Percentiles rank a stretch among this genome's conserved stretches.
These are phyloP conservation scores for Chiropotes sagulatus DNA, from an alignment of 2,797 vertebrate species.

Conservation along the genomic window DNA sequence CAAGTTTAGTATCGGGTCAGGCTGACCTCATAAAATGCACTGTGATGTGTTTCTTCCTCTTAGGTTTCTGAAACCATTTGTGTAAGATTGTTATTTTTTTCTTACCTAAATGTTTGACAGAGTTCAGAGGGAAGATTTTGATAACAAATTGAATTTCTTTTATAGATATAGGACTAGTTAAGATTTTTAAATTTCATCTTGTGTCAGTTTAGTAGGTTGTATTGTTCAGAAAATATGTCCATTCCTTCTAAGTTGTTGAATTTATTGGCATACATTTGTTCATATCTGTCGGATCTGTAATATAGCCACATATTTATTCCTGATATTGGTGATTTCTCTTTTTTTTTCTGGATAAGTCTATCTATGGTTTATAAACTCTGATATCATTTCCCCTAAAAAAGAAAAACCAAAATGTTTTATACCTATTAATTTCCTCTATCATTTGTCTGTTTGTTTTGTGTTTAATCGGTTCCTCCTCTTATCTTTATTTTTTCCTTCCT, in stretches of 20 bases:
- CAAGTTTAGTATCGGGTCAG: background rate
- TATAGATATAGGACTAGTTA: background rate
- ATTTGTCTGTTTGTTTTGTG: constrained; percentile 8
- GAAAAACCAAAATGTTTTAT: background rate
- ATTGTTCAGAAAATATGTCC: background rate
- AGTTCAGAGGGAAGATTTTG: background rate
- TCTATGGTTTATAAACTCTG: background rate
- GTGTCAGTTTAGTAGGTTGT: background rate
- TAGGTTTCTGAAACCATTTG: background rate
- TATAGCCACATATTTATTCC: background rate
- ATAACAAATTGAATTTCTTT: background rate
- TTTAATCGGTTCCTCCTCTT: background rate
- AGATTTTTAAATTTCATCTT: background rate
- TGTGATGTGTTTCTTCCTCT: background rate
- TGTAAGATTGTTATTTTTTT: background rate
- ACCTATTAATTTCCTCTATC: background rate
- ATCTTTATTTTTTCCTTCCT: background rate
- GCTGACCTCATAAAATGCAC: background rate
- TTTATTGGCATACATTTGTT: background rate
- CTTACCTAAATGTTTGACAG: background rate
- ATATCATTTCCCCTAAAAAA: background rate
- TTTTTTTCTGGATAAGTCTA: background rate
- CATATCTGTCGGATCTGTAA: background rate
- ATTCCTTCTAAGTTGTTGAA: background rate
- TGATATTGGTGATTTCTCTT: background rate